Base-by-base conservation (phyloP, 2,113 vertebrate species). In the rat (Rattus norvegicus) region DNA sequence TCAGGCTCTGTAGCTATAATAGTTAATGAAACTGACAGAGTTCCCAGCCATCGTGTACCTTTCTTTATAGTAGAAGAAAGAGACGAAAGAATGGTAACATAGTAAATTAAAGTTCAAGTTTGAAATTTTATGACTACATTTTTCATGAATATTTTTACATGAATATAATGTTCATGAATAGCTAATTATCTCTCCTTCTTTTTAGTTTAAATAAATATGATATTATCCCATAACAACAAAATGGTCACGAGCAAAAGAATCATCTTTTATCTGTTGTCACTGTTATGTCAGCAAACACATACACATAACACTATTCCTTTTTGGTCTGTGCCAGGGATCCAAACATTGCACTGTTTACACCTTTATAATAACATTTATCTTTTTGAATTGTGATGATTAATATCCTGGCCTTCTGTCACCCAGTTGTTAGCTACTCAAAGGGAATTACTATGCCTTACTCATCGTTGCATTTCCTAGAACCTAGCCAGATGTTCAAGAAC, bases 371-470 rank as follows among this genome's bases (percentile, higher is more conserved):
- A 77, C 16, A 91, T 92, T 90, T 90, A 61, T 30, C 16, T 92
- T 11, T 92, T 69, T 92, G 67, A 88, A 90, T 89, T 96, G 80
- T 92, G 76, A 91, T 63, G 80, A 49, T 91, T 97, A 52, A 89
- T 85, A 9, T 96, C 17, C 76, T 81, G 43, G 24, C 70, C 22
- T 93, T 76, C 81, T 92, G 26, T 92, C 26, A 80, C 47, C 22
- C 1, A 39, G 65, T 49, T 88, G 28, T 80, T 65, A 95, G 28
- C 67, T 73, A 22, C 43, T 89, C 49, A 9, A 96, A 10, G 59
- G 52, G 33, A 95, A 73, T 61, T n/a, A 69, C 24, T 76, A 14
- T 90, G n/a, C n/a, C 39, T 92, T 89, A 88, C 2, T 92, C 56
- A 88, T 72, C 17, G 86, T 73, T 88, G 59, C 59, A 85, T 65